phyloP scores from a whole-genome alignment of 2,797 vertebrate genomes.

The Eulemur mongoz region DNA sequence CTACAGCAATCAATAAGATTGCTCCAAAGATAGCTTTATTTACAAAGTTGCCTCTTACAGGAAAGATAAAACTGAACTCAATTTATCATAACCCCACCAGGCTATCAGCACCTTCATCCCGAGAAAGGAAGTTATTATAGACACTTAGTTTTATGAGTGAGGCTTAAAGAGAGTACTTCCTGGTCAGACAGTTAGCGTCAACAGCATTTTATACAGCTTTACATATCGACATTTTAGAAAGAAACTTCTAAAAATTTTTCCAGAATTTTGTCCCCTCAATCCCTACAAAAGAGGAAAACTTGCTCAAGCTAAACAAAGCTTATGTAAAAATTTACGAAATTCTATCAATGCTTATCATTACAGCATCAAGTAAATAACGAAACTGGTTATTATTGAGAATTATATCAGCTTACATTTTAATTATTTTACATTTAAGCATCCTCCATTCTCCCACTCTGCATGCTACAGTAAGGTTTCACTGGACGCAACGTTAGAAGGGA shows the following conservation, averaged over 20 bases:
- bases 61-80: slow-evolving; percentile 41
- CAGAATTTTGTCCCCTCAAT: background rate
- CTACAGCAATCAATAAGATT: background rate
- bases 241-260: slow-evolving; percentile 21
- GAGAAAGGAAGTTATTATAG: slow-evolving; percentile 78
- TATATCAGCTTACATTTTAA: background rate
- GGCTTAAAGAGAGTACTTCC: slow-evolving; percentile 73
- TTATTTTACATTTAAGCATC: background rate
- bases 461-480: background rate
- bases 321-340: background rate
- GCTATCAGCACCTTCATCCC: slow-evolving; percentile 57
- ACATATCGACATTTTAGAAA: slow-evolving; percentile 48
- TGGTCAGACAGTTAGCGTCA: slow-evolving; percentile 66
- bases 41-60: slow-evolving; percentile 35
- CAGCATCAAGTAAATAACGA: background rate
- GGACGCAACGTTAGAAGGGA: background rate
- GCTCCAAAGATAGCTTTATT: slow-evolving; percentile 27
- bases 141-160: slow-evolving; percentile 62
- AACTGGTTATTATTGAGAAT: background rate
- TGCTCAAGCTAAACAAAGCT: slow-evolving; percentile 10
- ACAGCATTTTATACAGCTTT: slow-evolving; percentile 56
- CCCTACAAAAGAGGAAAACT: slow-evolving; percentile 28
- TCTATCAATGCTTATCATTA: background rate
- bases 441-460: background rate
- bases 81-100: slow-evolving; percentile 17